Evolutionary conservation across 2,113 vertebrate genomes (phyloP).

Genomic region (Chaetops frenatus): DNA sequence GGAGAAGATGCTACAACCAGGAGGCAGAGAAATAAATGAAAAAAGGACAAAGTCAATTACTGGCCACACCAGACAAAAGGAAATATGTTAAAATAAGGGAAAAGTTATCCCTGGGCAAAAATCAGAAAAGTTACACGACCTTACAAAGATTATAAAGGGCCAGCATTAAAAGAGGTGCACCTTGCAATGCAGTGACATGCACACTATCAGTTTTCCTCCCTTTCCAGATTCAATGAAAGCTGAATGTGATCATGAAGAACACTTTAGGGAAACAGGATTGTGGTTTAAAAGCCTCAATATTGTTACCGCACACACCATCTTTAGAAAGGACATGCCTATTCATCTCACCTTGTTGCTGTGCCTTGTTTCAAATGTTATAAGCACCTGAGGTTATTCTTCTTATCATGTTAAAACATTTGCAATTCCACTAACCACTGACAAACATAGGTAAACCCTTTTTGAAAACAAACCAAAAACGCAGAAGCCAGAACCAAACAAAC

Average conservation of each 20-base stretch:
- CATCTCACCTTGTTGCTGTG: background rate
- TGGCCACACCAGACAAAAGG: slow-evolving; percentile 65
- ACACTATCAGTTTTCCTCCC: slow-evolving; percentile 2
- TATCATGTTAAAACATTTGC: background rate
- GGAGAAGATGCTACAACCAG: slow-evolving; percentile 76
- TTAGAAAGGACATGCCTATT: background rate
- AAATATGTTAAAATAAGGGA: slow-evolving; percentile 63
- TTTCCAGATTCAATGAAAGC: slow-evolving; percentile 13
- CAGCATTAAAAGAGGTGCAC: slow-evolving; percentile 56
- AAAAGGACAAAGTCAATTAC: slow-evolving; percentile 80
- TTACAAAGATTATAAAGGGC: slow-evolving; percentile 39
- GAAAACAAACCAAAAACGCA: background rate
- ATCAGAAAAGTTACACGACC: slow-evolving; percentile 52
- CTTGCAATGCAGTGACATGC: background rate
- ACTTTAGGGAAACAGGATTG: background rate
- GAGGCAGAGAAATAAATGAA: slow-evolving; percentile 75
- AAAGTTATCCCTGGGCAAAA: slow-evolving; percentile 67
- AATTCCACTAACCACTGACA: background rate
- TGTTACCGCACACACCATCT: background rate
- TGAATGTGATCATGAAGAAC: background rate
- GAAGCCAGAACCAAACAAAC: background rate
- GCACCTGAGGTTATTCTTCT: background rate
- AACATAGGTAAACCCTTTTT: background rate
- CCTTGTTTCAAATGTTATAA: background rate
- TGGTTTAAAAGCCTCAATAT: background rate